A percentile compares a stretch with the other conserved stretches of the same genome.
phyloP scores from a whole-genome alignment of 2,113 vertebrate genomes.

The Ranitomeya variabilis region DNA sequence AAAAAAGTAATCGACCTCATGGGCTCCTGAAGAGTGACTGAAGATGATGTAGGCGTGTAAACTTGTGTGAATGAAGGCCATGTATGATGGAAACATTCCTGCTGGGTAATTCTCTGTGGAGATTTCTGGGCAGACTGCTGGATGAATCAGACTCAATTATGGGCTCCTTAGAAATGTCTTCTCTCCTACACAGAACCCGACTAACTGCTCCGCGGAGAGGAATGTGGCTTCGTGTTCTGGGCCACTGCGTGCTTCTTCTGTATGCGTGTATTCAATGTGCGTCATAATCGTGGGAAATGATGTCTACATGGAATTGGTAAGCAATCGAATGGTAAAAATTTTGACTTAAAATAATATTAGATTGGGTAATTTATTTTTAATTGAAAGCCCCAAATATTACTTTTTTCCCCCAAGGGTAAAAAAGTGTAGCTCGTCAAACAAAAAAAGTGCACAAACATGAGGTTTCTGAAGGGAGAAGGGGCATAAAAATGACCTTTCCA shows the following conservation, averaged over 20 bases:
- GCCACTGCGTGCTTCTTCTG: neutral
- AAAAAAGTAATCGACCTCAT: neutral
- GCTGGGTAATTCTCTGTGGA: neutral
- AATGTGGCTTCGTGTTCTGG: slow-evolving; percentile 2
- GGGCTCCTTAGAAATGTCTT: slow-evolving; percentile 13
- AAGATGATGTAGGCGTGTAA: neutral
- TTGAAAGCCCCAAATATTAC: neutral
- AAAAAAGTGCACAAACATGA: too few relatives aligned
- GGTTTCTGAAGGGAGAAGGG: too few relatives aligned
- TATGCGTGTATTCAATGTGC: neutral
- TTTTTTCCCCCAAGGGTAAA: too few relatives aligned
- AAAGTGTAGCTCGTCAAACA: too few relatives aligned
- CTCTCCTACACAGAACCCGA: slow-evolving; percentile 10
- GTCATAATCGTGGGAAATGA: neutral
- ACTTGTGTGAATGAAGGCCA: neutral
- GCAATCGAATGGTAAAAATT: neutral
- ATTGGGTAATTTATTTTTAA: neutral
- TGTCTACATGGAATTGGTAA: neutral
- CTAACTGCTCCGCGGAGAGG: neutral
- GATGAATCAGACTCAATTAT: slow-evolving; percentile 33
- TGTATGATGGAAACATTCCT: slow-evolving; percentile 18
- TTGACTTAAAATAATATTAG: neutral
- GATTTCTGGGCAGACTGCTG: slow-evolving; percentile 1
- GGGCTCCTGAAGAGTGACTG: neutral
- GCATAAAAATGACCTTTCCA: too few relatives aligned